A percentile compares a stretch with the other conserved stretches of the same genome.
phyloP scores from a whole-genome alignment of 2,888 invertebrate genomes.

The Cantharis rufa region DNA sequence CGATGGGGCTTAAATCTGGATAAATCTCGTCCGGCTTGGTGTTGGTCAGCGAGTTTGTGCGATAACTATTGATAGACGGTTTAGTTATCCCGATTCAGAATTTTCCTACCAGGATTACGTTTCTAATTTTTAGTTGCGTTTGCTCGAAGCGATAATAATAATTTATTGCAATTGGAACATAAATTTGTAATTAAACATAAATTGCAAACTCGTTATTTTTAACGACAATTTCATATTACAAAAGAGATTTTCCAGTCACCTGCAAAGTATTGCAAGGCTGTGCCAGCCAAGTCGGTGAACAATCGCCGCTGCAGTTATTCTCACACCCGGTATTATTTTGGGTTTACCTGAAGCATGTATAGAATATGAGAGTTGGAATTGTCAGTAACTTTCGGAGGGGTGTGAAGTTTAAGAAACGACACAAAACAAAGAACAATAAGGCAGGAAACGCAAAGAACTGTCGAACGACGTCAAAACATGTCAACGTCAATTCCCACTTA shows the following conservation, averaged over 20 bases:
- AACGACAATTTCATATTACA: neutral
- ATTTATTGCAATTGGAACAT: neutral
- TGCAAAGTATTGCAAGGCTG: neutral
- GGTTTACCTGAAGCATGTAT: slow-evolving; percentile 27
- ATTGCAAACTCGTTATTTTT: neutral
- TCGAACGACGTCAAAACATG: slow-evolving; percentile 42
- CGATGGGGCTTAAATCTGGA: slow-evolving; percentile 26
- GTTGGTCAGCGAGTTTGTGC: slow-evolving; percentile 22
- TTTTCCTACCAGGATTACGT: neutral
- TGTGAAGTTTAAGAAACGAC: slow-evolving; percentile 19
- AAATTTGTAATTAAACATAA: neutral
- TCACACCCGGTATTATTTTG: slow-evolving; percentile 28
- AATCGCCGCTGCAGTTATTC: slow-evolving; percentile 10
- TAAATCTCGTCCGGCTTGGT: slow-evolving; percentile 23
- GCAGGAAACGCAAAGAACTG: slow-evolving; percentile 38
- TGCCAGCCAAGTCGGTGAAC: neutral
- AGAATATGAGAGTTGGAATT: slow-evolving; percentile 32
- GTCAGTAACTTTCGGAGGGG: slow-evolving; percentile 26
- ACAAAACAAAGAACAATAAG: slow-evolving; percentile 25
- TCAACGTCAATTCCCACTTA: slow-evolving; percentile 31
- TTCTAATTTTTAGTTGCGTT: neutral
- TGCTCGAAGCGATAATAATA: neutral
- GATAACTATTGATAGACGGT: slow-evolving; percentile 29
- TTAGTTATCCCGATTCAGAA: slow-evolving; percentile 9
- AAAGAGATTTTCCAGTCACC: neutral